These are phyloP conservation scores for Meloidogyne hapla DNA, from an alignment of 1,140 invertebrate genomes.

Conservation along the genomic window DNA sequence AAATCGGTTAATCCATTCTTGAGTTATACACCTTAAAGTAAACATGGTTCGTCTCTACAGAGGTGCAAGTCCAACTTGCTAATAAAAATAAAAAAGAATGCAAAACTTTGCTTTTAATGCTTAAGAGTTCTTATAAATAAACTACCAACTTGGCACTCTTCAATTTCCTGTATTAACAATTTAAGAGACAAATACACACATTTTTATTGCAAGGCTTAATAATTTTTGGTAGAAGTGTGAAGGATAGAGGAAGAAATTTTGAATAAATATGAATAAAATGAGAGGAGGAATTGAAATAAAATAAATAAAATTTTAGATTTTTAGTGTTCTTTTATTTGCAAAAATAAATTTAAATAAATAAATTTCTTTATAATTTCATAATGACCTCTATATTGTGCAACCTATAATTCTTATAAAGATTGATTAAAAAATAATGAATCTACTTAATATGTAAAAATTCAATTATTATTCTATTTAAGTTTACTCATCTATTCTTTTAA, in stretches of 20 bases:
- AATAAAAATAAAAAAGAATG: background rate
- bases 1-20: too few relatives aligned
- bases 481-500: too few relatives aligned
- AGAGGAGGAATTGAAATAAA: background rate
- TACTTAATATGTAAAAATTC: too few relatives aligned
- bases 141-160: background rate
- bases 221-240: too few relatives aligned
- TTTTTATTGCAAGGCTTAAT: too few relatives aligned
- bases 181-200: background rate
- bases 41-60: too few relatives aligned
- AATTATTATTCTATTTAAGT: too few relatives aligned
- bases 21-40: too few relatives aligned
- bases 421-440: too few relatives aligned
- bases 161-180: background rate
- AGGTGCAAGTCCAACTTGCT: background rate
- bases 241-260: background rate
- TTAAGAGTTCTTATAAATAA: slow-evolving; percentile 1
- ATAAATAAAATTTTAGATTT: background rate
- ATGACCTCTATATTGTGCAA: too few relatives aligned
- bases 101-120: background rate
- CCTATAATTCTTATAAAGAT: too few relatives aligned
- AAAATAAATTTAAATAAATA: background rate
- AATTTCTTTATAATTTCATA: too few relatives aligned
- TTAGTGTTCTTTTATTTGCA: background rate
- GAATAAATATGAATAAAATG: slow-evolving; percentile 3